Evolutionary conservation across 2,888 invertebrate genomes (phyloP).

Genomic region (Drosophila phalerata): DNA sequence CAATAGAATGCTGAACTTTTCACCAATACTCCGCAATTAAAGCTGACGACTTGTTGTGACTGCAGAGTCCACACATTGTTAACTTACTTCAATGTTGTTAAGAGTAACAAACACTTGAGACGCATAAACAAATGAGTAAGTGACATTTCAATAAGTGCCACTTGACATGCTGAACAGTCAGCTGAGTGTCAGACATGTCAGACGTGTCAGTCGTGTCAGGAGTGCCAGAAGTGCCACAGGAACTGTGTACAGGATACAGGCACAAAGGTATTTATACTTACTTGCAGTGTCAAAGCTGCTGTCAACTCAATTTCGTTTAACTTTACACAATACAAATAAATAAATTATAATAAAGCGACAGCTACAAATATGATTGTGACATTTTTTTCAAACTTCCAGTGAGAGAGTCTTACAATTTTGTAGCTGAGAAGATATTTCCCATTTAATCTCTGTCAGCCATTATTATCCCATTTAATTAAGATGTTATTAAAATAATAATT

Average conservation of each 20-base stretch:
- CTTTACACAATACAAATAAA: constrained; percentile 6
- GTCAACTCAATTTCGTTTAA: constrained; percentile 19
- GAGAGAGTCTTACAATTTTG: background rate
- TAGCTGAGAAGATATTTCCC: background rate
- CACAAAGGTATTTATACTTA: constrained; percentile 4
- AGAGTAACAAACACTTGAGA: constrained; percentile 26
- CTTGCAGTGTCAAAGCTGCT: constrained; percentile 5
- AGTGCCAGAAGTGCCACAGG: constrained; percentile 1
- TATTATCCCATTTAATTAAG: background rate
- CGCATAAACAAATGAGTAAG: constrained; percentile 59
- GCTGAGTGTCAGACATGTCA: constrained; percentile 24
- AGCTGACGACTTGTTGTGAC: constrained; percentile 9
- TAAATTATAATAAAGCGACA: background rate
- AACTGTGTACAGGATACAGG: background rate
- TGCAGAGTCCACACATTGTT: constrained; percentile 18
- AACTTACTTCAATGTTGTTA: constrained; percentile 25
- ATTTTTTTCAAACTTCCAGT: background rate
- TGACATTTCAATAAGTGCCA: constrained; percentile 69
- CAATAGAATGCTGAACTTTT: background rate
- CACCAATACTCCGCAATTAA: constrained; percentile 1
- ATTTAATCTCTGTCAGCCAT: background rate
- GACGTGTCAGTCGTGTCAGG: constrained; percentile 15
- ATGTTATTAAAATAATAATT: too few species aligned
- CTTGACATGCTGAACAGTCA: constrained; percentile 49
- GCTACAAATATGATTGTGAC: background rate